Evolutionary conservation across 2,113 vertebrate genomes (phyloP).

Genomic region (Stictonetta naevosa): DNA sequence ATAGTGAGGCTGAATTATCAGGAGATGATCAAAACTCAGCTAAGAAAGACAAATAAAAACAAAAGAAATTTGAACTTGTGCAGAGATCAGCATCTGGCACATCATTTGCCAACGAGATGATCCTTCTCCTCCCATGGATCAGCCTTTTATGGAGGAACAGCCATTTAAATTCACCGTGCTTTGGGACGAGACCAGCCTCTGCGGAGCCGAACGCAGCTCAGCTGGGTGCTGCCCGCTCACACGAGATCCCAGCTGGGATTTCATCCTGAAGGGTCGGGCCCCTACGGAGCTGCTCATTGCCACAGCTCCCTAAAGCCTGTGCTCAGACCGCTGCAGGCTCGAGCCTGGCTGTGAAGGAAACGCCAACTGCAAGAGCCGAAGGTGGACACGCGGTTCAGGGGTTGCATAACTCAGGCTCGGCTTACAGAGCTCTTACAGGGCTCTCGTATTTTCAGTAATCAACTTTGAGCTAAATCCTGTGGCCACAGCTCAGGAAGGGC

Average conservation of each 20-base stretch:
- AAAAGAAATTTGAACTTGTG: background rate
- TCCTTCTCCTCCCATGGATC: background rate
- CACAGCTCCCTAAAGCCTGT: background rate
- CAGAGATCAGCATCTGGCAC: background rate
- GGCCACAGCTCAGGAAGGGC: background rate
- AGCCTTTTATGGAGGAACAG: background rate
- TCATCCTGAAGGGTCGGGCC: background rate
- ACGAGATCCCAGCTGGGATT: background rate
- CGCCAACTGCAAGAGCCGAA: background rate
- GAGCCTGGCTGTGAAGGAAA: background rate
- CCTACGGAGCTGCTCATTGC: background rate
- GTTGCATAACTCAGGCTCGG: background rate
- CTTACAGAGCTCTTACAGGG: background rate
- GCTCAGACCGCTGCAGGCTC: background rate
- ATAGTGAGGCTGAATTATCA: background rate
- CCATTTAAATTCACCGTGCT: background rate
- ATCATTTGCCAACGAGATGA: background rate
- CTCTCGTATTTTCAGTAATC: accelerated
- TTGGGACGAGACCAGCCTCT: background rate
- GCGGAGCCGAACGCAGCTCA: accelerated
- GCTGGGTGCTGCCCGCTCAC: background rate
- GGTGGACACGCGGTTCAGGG: accelerated
- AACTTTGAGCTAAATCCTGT: background rate
- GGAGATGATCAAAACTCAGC: background rate
- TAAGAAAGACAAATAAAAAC: accelerated